These are phyloP conservation scores for Cnemophilus loriae DNA, from an alignment of 2,113 vertebrate species.

Conservation along the genomic window DNA sequence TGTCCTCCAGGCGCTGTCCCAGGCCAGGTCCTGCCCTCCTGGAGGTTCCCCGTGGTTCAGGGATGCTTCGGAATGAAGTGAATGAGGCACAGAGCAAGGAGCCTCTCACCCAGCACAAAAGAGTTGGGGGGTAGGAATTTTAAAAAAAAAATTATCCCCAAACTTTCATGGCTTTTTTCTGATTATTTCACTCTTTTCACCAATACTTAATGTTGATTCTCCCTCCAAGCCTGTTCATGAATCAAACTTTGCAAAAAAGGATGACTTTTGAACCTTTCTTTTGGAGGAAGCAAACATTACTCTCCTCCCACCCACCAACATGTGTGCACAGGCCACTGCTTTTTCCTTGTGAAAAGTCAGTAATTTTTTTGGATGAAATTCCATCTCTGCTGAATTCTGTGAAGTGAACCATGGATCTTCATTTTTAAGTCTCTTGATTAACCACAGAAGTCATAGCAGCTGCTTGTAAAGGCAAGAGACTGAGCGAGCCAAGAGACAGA, in stretches of 20 bases:
- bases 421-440: not conserved
- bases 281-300: not conserved
- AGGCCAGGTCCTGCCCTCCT: not conserved
- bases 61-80: not conserved
- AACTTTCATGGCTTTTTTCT: not conserved
- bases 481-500: not conserved
- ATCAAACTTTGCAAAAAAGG: not conserved
- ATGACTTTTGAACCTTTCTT: not conserved
- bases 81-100: not conserved
- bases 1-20: not conserved
- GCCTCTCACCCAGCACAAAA: not conserved
- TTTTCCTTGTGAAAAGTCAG: not conserved
- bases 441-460: not conserved
- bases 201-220: not conserved
- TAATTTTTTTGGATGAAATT: not conserved
- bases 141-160: not conserved
- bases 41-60: accelerated
- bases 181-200: not conserved
- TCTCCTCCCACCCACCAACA: not conserved
- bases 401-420: not conserved
- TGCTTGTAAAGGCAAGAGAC: not conserved
- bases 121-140: not conserved
- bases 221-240: not conserved
- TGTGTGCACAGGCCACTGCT: not conserved
- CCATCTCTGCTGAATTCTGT: not conserved